These are phyloP conservation scores for Xanthia togata DNA, from an alignment of 2,888 invertebrate genomes.

Conservation along the genomic window DNA sequence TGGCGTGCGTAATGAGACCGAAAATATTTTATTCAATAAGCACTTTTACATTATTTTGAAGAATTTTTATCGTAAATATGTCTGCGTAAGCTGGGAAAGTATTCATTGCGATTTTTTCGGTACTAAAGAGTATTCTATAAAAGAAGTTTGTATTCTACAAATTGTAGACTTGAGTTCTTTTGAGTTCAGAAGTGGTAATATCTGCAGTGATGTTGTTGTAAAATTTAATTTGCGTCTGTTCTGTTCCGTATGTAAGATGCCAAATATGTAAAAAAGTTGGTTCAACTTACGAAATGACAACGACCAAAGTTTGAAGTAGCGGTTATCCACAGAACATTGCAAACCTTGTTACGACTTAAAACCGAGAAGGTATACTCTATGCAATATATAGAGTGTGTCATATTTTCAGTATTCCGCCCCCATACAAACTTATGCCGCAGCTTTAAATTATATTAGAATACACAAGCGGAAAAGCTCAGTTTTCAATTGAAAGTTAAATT, in stretches of 20 bases:
- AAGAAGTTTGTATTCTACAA: background rate
- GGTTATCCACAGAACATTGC: background rate
- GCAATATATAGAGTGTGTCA: slow-evolving; percentile 27
- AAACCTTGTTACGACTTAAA: background rate
- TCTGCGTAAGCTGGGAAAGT: background rate
- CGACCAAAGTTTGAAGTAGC: background rate
- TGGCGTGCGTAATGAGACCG: slow-evolving; percentile 43
- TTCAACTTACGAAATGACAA: background rate
- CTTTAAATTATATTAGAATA: slow-evolving; percentile 55
- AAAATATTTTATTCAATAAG: slow-evolving; percentile 45
- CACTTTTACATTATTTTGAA: slow-evolving; percentile 7
- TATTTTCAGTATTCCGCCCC: slow-evolving; percentile 36
- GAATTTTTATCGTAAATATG: background rate
- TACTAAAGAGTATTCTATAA: background rate
- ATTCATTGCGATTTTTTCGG: background rate
- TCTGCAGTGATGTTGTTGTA: background rate
- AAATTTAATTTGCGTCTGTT: background rate
- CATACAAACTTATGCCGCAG: slow-evolving; percentile 36
- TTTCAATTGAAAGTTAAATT: slow-evolving; percentile 62
- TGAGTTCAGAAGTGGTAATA: background rate
- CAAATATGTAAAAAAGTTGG: background rate
- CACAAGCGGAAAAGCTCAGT: slow-evolving; percentile 53
- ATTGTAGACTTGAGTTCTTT: background rate
- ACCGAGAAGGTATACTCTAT: background rate
- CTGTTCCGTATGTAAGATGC: background rate